phyloP scores from a whole-genome alignment of 2,888 invertebrate species.

The Harpalus rubripes region DNA sequence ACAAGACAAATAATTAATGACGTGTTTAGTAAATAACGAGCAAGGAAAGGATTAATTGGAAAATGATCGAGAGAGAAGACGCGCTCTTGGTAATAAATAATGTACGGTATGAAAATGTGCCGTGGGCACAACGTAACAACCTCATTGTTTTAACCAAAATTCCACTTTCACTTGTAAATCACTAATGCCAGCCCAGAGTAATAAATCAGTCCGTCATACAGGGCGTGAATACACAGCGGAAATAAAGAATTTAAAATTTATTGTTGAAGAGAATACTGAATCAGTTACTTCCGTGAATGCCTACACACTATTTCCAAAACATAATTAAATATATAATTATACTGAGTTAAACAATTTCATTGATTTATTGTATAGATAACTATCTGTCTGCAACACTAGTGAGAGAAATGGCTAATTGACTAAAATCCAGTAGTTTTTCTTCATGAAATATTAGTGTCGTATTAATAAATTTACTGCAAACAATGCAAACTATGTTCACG shows the following conservation, averaged over 20 bases:
- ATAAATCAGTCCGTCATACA: constrained; percentile 57
- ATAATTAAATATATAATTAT: constrained; percentile 56
- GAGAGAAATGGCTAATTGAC: too few relatives aligned
- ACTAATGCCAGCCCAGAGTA: constrained; percentile 42
- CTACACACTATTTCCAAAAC: constrained; percentile 38
- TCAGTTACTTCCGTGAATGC: constrained; percentile 53
- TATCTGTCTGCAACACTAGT: too few relatives aligned
- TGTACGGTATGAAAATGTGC: constrained; percentile 45
- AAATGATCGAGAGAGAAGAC: constrained; percentile 34
- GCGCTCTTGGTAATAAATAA: constrained; percentile 29
- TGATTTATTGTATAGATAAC: too few relatives aligned
- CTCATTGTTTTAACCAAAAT: constrained; percentile 55
- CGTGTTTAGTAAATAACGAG: constrained; percentile 26
- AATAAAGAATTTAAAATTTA: constrained; percentile 64
- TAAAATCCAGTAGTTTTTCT: too few relatives aligned
- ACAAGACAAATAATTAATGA: constrained; percentile 37
- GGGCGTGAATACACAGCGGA: constrained; percentile 56
- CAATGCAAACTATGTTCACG: too few relatives aligned
- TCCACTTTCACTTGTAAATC: constrained; percentile 62
- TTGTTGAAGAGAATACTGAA: constrained; percentile 54
- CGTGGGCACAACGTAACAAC: constrained; percentile 44
- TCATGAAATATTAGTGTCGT: too few relatives aligned
- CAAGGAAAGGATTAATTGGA: constrained; percentile 49
- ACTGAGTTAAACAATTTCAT: too few relatives aligned
- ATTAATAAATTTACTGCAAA: too few relatives aligned